A percentile compares a stretch with the other conserved stretches of the same genome.
Conservation (phyloP, 2,113 vertebrate genomes). For the Mellivora capensis region DNA sequence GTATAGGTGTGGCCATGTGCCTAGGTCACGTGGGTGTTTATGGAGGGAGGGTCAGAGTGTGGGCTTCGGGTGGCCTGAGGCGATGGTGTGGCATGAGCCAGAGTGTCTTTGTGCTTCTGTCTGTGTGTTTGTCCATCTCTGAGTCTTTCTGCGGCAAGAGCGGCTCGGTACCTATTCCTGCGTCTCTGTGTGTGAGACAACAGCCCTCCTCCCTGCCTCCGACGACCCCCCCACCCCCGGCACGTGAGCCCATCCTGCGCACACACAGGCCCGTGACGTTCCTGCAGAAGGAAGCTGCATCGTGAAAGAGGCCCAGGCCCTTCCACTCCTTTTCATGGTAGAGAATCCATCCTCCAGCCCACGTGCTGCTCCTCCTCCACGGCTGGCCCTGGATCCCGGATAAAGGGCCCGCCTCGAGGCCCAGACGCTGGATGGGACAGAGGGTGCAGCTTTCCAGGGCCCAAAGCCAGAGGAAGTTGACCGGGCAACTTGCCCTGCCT, state of each 20-base stretch:
- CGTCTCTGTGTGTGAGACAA: not conserved
- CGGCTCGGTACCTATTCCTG: not conserved
- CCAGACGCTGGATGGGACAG: slow-evolving; percentile 43
- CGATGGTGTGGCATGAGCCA: not conserved
- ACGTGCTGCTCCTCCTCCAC: not conserved
- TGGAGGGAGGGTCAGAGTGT: not conserved
- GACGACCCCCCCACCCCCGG: no score
- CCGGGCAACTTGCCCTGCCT: slow-evolving; percentile 39
- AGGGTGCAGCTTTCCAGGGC: slow-evolving; percentile 52
- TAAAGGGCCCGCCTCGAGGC: not conserved
- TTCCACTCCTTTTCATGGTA: not conserved
- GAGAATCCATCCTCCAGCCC: slow-evolving; percentile 17
- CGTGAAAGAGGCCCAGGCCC: not conserved
- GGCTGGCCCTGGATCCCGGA: not conserved
- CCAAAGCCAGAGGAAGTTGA: slow-evolving; percentile 66
- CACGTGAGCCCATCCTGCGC: not conserved
- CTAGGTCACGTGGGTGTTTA: not conserved
- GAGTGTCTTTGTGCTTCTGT: not conserved
- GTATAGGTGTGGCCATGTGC: not conserved
- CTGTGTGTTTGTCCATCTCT: not conserved
- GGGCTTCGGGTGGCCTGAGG: not conserved
- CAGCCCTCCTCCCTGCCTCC: no score
- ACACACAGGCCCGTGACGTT: not conserved
- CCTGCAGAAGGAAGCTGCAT: not conserved
- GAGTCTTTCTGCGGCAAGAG: not conserved